A percentile compares a stretch with the other conserved stretches of the same genome.
phyloP scores from a whole-genome alignment of 2,888 invertebrate species.

The Chaetogeoica ovagalla region DNA sequence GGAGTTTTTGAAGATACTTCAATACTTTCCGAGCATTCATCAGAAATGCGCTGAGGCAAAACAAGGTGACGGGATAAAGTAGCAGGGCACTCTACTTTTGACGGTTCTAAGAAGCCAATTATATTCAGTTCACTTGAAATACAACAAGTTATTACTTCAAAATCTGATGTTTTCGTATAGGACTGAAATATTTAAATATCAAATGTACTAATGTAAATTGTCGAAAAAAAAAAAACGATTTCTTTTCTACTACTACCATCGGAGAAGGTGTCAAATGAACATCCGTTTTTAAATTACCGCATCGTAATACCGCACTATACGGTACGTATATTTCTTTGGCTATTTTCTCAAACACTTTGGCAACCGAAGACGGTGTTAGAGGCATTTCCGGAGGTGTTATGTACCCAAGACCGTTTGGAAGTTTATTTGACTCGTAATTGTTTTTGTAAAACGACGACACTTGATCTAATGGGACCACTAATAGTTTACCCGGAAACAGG shows the following conservation, averaged over 20 bases:
- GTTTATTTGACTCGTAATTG: constrained; percentile 40
- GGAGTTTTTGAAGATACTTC: constrained; percentile 42
- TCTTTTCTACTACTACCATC: constrained; percentile 62
- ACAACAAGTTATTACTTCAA: constrained; percentile 66
- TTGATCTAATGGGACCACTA: constrained; percentile 59
- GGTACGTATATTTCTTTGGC: constrained; percentile 75
- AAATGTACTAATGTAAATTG: neutral
- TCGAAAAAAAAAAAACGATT: neutral
- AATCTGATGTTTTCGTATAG: constrained; percentile 67
- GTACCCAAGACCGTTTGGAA: constrained; percentile 70
- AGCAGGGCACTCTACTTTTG: constrained; percentile 88
- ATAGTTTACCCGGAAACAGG: constrained; percentile 76
- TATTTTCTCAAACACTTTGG: constrained; percentile 67
- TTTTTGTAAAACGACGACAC: constrained; percentile 38
- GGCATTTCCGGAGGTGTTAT: constrained; percentile 66
- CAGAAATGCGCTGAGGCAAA: constrained; percentile 65
- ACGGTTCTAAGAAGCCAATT: constrained; percentile 84
- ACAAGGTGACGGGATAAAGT: constrained; percentile 88
- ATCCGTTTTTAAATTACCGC: constrained; percentile 74
- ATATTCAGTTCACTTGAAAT: constrained; percentile 78
- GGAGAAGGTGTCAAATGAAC: constrained; percentile 77
- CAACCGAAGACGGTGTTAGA: constrained; percentile 60
- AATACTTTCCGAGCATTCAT: constrained; percentile 55
- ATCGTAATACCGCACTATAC: constrained; percentile 72
- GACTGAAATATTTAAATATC: constrained; percentile 61